Evolutionary conservation across 2,888 invertebrate species (phyloP).

Genomic region (Imbricaverruca yamaguchii): DNA sequence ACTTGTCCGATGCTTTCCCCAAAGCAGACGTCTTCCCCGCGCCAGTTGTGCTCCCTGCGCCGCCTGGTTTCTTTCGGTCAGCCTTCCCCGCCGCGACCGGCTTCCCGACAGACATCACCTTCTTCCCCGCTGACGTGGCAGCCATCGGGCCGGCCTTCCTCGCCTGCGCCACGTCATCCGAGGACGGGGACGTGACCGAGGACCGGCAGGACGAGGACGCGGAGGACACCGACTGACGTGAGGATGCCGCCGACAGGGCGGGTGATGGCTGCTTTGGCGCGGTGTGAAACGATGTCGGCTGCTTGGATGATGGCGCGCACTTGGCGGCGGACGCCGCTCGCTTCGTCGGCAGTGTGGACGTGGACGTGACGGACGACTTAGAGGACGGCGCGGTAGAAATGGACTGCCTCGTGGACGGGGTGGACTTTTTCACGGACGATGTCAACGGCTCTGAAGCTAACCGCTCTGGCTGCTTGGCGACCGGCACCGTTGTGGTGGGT

Average conservation of each 20-base stretch:
- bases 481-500: not conserved
- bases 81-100: too few relatives aligned
- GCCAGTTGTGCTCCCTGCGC: too few relatives aligned
- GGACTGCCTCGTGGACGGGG: not conserved
- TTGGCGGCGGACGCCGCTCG: too few relatives aligned
- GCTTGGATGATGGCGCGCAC: not conserved
- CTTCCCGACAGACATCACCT: not conserved
- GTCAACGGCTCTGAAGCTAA: not conserved
- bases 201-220: not conserved
- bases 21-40: too few relatives aligned
- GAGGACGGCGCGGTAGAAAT: not conserved
- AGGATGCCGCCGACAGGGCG: not conserved
- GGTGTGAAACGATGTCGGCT: not conserved
- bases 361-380: too few relatives aligned
- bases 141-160: not conserved
- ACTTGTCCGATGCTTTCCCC: too few relatives aligned
- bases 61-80: too few relatives aligned
- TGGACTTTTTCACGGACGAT: not conserved
- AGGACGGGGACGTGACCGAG: not conserved
- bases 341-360: too few relatives aligned
- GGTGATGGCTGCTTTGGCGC: not conserved
- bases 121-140: not conserved
- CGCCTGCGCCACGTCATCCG: not conserved
- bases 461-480: not conserved
- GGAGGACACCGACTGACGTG: not conserved